phyloP scores from a whole-genome alignment of 2,888 invertebrate genomes.

The Helobdella robusta region DNA sequence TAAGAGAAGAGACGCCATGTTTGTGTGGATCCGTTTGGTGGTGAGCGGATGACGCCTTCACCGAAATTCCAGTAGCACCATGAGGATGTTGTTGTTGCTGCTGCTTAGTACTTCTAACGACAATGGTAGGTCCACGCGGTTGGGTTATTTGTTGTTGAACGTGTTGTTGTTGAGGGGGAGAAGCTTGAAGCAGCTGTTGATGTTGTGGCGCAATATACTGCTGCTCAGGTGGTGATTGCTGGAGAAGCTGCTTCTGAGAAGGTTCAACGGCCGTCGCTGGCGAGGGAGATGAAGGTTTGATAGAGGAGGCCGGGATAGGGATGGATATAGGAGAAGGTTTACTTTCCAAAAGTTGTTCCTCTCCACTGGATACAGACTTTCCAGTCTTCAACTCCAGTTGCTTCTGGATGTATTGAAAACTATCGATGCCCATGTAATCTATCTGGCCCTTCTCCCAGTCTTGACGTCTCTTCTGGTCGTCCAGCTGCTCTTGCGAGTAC shows the following conservation, averaged over 20 bases:
- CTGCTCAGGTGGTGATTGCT: neutral
- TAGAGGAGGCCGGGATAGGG: neutral
- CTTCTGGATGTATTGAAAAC: constrained; percentile 10
- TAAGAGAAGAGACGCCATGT: neutral
- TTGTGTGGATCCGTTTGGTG: neutral
- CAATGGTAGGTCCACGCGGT: too few relatives aligned
- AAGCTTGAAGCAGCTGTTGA: neutral
- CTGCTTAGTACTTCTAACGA: too few relatives aligned
- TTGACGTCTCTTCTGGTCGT: neutral
- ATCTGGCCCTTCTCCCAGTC: constrained; percentile 17
- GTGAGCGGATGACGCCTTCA: constrained; percentile 1
- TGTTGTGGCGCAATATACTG: neutral
- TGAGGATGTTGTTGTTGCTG: neutral
- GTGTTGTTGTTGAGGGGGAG: neutral
- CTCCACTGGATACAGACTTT: too few relatives aligned
- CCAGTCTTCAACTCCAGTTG: constrained; percentile 10
- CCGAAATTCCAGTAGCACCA: constrained; percentile 3
- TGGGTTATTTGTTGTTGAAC: too few relatives aligned
- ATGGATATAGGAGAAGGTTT: too few relatives aligned
- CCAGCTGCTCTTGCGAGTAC: constrained; percentile 23
- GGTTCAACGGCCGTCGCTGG: neutral
- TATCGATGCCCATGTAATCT: constrained; percentile 19
- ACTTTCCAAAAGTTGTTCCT: too few relatives aligned
- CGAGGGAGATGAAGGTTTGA: neutral
- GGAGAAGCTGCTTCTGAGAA: neutral